These are phyloP conservation scores for Athene cunicularia DNA, from an alignment of 2,113 vertebrate species.

Conservation along the genomic window DNA sequence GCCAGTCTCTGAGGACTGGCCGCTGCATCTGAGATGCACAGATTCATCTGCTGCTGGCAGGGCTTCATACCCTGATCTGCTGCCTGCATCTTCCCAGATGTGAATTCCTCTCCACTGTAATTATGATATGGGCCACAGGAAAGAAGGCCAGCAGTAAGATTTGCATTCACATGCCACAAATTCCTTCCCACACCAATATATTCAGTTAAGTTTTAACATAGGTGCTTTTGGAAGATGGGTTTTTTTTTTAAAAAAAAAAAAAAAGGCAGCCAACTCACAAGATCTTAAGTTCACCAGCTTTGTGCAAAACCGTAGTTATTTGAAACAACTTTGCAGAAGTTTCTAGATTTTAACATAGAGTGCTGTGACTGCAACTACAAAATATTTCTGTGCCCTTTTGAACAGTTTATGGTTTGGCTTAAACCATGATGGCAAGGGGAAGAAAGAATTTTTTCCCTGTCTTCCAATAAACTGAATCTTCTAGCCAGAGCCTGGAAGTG, in stretches of 20 bases:
- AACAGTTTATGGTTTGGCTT: neutral
- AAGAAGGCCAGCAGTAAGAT: slow-evolving; percentile 25
- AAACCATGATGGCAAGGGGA: neutral
- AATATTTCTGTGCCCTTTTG: neutral
- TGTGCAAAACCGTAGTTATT: neutral
- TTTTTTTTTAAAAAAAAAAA: neutral
- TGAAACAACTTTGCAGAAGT: neutral
- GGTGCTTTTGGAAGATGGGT: neutral
- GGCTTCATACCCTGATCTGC: slow-evolving; percentile 12
- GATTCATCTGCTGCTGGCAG: slow-evolving; percentile 43
- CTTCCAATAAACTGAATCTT: neutral
- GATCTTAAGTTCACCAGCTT: neutral
- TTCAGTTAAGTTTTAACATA: neutral
- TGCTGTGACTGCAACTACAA: neutral
- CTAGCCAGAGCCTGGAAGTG: neutral
- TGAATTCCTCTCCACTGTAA: slow-evolving; percentile 45
- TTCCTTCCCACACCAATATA: slow-evolving; percentile 27
- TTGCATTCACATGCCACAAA: slow-evolving; percentile 1
- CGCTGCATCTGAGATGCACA: neutral
- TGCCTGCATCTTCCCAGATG: slow-evolving; percentile 56
- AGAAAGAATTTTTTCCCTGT: neutral
- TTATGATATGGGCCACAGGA: slow-evolving; percentile 20
- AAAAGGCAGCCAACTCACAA: neutral
- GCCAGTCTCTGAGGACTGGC: slow-evolving; percentile 4
- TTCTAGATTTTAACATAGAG: neutral